Evolutionary conservation across 2,797 vertebrate species (phyloP).

Genomic region (Lagodon rhomboides): DNA sequence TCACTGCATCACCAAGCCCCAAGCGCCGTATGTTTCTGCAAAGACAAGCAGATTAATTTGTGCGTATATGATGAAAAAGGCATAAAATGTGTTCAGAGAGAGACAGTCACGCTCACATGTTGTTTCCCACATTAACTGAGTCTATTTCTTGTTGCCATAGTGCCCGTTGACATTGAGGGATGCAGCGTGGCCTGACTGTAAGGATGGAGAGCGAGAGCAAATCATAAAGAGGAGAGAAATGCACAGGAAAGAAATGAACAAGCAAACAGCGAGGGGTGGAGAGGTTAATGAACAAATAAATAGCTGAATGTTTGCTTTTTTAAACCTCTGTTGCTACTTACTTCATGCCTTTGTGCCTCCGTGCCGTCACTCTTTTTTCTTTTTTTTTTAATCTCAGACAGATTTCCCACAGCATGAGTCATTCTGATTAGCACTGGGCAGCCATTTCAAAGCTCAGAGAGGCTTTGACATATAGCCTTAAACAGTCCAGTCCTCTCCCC

Average conservation of each 20-base stretch:
- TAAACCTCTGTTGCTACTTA: constrained; percentile 35
- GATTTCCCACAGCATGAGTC: constrained; percentile 71
- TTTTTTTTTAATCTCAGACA: constrained; percentile 40
- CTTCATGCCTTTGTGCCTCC: constrained; percentile 24
- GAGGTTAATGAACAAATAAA: constrained; percentile 62
- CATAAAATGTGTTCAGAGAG: constrained; percentile 39
- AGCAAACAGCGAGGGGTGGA: constrained; percentile 36
- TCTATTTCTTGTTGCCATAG: constrained; percentile 78
- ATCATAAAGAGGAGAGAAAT: constrained; percentile 48
- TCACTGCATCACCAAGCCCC: neutral
- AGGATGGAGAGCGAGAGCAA: constrained; percentile 19
- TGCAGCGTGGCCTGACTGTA: constrained; percentile 45
- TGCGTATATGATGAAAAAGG: constrained; percentile 21
- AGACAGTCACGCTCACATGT: constrained; percentile 30
- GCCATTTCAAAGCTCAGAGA: constrained; percentile 70
- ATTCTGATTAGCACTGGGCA: constrained; percentile 68
- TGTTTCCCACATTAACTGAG: constrained; percentile 59
- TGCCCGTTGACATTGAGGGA: constrained; percentile 71
- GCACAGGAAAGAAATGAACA: constrained; percentile 21
- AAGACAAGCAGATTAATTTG: neutral
- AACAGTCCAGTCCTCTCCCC: constrained; percentile 11
- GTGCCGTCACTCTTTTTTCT: constrained; percentile 42
- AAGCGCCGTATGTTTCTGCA: neutral
- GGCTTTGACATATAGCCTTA: constrained; percentile 48
- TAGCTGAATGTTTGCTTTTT: constrained; percentile 53